Evolutionary conservation across 2,888 invertebrate genomes (phyloP).

Genomic region (Agrilus biguttatus): DNA sequence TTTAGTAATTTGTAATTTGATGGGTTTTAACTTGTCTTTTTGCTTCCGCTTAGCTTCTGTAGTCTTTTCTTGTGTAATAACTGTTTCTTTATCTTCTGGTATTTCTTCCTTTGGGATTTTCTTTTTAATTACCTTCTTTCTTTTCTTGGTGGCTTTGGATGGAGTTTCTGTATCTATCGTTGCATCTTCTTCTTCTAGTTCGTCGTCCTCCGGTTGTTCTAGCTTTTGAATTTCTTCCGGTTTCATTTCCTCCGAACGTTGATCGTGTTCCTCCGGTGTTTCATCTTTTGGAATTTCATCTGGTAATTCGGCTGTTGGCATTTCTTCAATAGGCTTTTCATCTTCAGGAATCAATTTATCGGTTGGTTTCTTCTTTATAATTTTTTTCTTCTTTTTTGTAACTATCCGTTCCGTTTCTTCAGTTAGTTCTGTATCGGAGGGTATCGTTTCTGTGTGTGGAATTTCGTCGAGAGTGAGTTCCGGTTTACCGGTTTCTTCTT

Average conservation of each 20-base stretch:
- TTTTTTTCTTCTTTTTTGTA: not conserved
- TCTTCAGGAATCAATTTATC: slow-evolving; percentile 13
- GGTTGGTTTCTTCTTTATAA: slow-evolving; percentile 2
- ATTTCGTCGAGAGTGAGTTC: slow-evolving; percentile 10
- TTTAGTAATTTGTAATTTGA: slow-evolving; percentile 46
- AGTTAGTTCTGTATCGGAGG: not conserved
- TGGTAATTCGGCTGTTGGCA: slow-evolving; percentile 13
- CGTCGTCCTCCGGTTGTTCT: slow-evolving; percentile 7
- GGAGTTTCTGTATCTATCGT: not conserved
- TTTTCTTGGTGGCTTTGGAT: slow-evolving; percentile 3
- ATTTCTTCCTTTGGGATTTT: slow-evolving; percentile 7
- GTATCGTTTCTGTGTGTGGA: not conserved
- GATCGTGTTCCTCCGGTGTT: not conserved
- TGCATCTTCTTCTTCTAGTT: not conserved
- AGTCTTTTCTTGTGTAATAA: slow-evolving; percentile 3
- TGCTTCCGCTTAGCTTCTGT: slow-evolving; percentile 7
- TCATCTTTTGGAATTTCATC: slow-evolving; percentile 6
- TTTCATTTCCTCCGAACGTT: slow-evolving; percentile 6
- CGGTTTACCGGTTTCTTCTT: slow-evolving; percentile 14
- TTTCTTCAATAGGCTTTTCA: slow-evolving; percentile 11
- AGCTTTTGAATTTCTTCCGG: slow-evolving; percentile 2
- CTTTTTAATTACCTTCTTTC: slow-evolving; percentile 5
- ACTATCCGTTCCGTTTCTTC: not conserved
- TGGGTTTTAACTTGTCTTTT: slow-evolving; percentile 26
- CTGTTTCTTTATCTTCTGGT: slow-evolving; percentile 5